Conservation (phyloP, 2,888 invertebrate species). For the Cephus nigrinus region DNA sequence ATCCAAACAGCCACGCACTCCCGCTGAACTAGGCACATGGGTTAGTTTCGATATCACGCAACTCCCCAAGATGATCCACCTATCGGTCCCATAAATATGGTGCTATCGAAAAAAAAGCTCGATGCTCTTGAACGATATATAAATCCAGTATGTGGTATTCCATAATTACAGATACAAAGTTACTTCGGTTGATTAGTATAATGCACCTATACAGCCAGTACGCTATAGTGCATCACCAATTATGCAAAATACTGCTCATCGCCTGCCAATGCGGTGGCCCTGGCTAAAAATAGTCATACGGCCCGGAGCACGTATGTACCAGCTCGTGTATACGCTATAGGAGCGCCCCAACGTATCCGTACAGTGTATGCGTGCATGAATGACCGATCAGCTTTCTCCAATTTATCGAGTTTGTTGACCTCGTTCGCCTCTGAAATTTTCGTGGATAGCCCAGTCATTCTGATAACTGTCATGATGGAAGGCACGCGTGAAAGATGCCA, state of each 20-base stretch:
- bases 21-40: not conserved
- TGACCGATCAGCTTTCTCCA: slow-evolving; percentile 22
- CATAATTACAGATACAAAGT: not conserved
- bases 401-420: slow-evolving; percentile 22
- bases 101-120: not conserved
- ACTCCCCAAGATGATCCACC: not conserved
- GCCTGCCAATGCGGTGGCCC: not conserved
- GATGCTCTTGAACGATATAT: not conserved
- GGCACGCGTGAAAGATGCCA: not conserved
- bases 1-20: not conserved
- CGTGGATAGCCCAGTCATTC: slow-evolving; percentile 17
- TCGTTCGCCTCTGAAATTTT: slow-evolving; percentile 8
- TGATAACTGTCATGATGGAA: slow-evolving; percentile 17
- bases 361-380: slow-evolving; percentile 12
- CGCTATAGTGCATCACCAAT: not conserved
- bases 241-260: not conserved
- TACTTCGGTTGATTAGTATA: not conserved
- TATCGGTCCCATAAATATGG: not conserved
- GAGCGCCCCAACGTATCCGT: not conserved
- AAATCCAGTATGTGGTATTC: not conserved
- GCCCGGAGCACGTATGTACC: not conserved
- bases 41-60: not conserved
- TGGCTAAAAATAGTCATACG: slow-evolving; percentile 2
- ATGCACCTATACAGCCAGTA: not conserved
- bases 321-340: not conserved